Evolutionary conservation across 2,797 vertebrate genomes (phyloP), one percentile per base, ranked within the genome.

Genomic region (Pseudomugil gertrudae): DNA sequence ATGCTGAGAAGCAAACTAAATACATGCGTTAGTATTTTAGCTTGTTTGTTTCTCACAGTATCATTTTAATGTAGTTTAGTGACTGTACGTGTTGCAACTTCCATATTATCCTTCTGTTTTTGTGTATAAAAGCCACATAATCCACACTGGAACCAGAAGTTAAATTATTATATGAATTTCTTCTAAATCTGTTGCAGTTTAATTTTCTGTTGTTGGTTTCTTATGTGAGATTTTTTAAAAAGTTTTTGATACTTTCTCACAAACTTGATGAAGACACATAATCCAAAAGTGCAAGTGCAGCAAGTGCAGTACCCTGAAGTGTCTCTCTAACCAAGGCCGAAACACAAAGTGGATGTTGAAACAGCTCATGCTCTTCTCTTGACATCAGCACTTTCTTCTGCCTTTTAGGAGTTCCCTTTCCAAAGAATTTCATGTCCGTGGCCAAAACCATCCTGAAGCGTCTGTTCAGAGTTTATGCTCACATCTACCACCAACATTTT

Each of bases 401-500:
- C 57, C 23, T 72, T 76, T 11, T 87, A 98, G 97, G 97, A 2
- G 96, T 98, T 63, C 96, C 97, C 3, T 98, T 98, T 68, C 96
- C 96, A 69, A 98, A 97, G 90, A 98, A 98, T 90, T 98, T 98
- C 89, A 96, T 98, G 96, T 96, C 97, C 0, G 97, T 98, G 93
- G 97, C 97, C 73, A 98, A 98, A 93, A 98, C 96, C n/a, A 98
- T 98, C 78, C 92, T 98, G 87, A 98, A 98, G 91, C 94, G 97
- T 24, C 93, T 98, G 26, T 98, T 98, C 91, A 92, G 97, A 2
- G 97, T 98, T 56, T 98, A 98, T 0, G 97, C 97, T 76, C 97
- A 98, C 87, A 98, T 98, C 90, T 98, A 98, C 91, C 96, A 98
- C 87, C 96, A 98, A 91, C 97, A 98, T 92, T 98, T 98, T 57